A percentile compares a stretch with the other conserved stretches of the same genome.
phyloP scores from a whole-genome alignment of 1,140 invertebrate genomes.

The Anastatus disparis region DNA sequence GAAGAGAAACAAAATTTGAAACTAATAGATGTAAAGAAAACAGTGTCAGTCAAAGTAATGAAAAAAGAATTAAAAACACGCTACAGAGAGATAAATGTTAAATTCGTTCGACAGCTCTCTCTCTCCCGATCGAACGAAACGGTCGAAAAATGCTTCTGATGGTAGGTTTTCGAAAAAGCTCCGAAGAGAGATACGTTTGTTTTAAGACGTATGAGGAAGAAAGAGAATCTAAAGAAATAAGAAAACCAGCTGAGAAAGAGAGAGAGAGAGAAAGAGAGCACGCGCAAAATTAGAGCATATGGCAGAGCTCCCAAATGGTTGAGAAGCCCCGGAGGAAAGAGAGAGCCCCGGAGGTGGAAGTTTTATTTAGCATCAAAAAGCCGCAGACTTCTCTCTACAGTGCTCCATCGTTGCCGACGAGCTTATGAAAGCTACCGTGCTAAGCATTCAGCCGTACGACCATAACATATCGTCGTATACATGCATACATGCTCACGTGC shows the following conservation, averaged over 20 bases:
- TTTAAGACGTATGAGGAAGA: too few species aligned
- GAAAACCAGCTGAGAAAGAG: slow-evolving; percentile 17
- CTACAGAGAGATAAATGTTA: neutral
- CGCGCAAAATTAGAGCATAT: slow-evolving; percentile 63
- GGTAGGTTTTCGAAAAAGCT: too few species aligned
- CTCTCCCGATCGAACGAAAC: too few species aligned
- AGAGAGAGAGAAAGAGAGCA: slow-evolving; percentile 7
- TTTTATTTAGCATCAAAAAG: slow-evolving; percentile 65
- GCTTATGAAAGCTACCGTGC: too few species aligned
- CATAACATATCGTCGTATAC: too few species aligned
- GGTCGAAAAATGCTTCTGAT: too few species aligned
- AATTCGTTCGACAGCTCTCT: neutral
- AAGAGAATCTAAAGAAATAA: too few species aligned
- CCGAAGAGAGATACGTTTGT: too few species aligned
- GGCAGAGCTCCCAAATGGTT: slow-evolving; percentile 59
- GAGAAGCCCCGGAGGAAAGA: too few species aligned
- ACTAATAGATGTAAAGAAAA: neutral
- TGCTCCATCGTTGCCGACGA: slow-evolving; percentile 17
- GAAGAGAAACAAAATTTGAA: neutral
- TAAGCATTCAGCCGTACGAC: too few species aligned
- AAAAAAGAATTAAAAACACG: neutral
- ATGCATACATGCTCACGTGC: slow-evolving; percentile 11
- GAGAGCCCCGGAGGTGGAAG: slow-evolving; percentile 57
- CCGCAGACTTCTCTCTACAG: neutral
- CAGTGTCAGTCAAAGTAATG: neutral